Base-by-base conservation (phyloP, 2,888 invertebrate genomes). In the Antheraea assamensis region DNA sequence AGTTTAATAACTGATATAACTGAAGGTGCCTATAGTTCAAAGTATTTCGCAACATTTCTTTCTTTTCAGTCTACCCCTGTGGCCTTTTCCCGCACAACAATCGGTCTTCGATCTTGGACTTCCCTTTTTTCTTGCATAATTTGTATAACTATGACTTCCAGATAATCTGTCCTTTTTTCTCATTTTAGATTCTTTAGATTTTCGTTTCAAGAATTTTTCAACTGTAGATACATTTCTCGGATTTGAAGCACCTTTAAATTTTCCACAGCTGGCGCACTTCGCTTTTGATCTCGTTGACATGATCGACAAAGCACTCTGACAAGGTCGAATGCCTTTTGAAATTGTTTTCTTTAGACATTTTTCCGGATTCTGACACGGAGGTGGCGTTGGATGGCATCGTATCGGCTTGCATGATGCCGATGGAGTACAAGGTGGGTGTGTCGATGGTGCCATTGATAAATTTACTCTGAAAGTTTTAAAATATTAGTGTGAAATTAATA, bases 391-490 rank as follows among this genome's bases (percentile, higher is more conserved):
- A 70, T 94, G 93, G 78, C 94, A 94, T 74, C 92, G 88, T 58
- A 87, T 74, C 0, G 90, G 90, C 35, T 83, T 79, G 82, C 94
- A 93, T 2, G 93, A 91, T 47, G 93, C 86, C 8, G 88, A 82
- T 4, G 93, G 93, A 27, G 90, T 91, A 81, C 94, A 94, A 61
- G 94, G 90, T 70, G 93, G 93, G 78, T 92, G 92, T 76, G 87
- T 83, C 75, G 83, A 74, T 17, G 91, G 92, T 76, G 91, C 88
- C 92, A 92, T 92, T 76, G 55, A 15, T 24, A 55, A 27, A 52
- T 55, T 74, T 74, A 72, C 47, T 74, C 74, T 92, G 84, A 75
- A 89, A 89, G 78, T 55, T 71, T 73, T 73, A 75, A 66, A 58
- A 70, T 35, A 52, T 72, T 55, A 31, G 21, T 71, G 30, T 42